phyloP scores from a whole-genome alignment of 2,113 vertebrate species.

The Procavia capensis region DNA sequence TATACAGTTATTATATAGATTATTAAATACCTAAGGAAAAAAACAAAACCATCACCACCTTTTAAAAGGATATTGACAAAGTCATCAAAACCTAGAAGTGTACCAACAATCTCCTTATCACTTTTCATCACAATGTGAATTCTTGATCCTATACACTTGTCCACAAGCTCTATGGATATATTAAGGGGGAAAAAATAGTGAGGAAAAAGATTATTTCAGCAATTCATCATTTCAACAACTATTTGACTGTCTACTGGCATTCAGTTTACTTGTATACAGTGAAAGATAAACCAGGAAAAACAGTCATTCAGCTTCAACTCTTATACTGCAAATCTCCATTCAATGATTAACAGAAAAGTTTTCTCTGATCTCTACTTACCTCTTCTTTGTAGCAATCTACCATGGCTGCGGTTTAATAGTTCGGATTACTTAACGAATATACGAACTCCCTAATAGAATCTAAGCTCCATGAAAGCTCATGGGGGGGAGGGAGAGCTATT shows the following conservation, averaged over 20 bases:
- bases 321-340: not conserved
- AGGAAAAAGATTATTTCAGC: not conserved
- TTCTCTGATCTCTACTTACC: not conserved
- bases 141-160: slow-evolving; percentile 94
- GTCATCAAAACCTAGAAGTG: slow-evolving; percentile 94
- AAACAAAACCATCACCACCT: not conserved
- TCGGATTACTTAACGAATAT: not conserved
- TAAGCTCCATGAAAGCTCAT: not conserved
- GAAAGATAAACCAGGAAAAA: slow-evolving; percentile 8
- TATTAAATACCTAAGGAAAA: slow-evolving; percentile 25
- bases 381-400: not conserved
- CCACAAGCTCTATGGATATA: slow-evolving; percentile 90
- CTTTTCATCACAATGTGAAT: slow-evolving; percentile 97
- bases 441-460: not conserved
- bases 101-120: slow-evolving; percentile 95
- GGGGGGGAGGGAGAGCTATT: too few species aligned
- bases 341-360: not conserved
- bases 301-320: not conserved
- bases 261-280: not conserved
- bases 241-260: not conserved
- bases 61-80: slow-evolving; percentile 98
- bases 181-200: not conserved
- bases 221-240: slow-evolving; percentile 26
- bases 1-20: not conserved
- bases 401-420: not conserved